Evolutionary conservation across 2,113 vertebrate genomes (phyloP).

Genomic region (Ochotona princeps): DNA sequence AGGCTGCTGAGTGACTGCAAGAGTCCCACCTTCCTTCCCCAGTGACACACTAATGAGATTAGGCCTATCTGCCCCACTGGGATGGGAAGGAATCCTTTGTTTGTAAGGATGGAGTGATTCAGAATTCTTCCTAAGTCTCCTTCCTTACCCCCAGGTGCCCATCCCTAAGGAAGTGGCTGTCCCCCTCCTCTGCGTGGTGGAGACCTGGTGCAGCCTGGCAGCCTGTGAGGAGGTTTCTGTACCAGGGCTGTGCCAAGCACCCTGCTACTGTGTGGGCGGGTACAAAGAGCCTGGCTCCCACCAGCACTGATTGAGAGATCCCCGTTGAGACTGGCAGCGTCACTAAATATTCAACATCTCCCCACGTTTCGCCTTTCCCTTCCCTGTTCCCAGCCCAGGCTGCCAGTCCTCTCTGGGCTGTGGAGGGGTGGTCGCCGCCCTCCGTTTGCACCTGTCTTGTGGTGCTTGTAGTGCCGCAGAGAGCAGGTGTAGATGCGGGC

Average conservation of each 20-base stretch:
- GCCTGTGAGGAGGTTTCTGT: background rate
- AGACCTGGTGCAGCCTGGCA: too few relatives aligned
- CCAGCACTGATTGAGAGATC: background rate
- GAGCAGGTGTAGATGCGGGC: background rate
- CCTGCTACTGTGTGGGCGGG: background rate
- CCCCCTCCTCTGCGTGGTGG: too few relatives aligned
- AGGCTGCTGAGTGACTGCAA: slow-evolving; percentile 38
- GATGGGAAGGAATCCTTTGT: background rate
- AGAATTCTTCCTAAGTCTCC: background rate
- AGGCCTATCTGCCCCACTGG: slow-evolving; percentile 51
- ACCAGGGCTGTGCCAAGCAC: background rate
- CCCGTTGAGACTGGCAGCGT: background rate
- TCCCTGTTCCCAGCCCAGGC: background rate
- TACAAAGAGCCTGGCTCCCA: background rate
- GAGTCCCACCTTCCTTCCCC: slow-evolving; percentile 16
- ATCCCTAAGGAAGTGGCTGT: too few relatives aligned
- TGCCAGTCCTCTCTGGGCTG: background rate
- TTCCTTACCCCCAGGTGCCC: background rate
- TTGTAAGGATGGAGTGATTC: background rate
- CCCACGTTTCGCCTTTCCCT: background rate
- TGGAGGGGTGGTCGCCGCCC: fast-evolving
- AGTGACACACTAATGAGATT: slow-evolving; percentile 58
- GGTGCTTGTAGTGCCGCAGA: background rate
- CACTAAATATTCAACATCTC: background rate
- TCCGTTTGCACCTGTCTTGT: background rate